Percentiles rank a stretch among this genome's conserved stretches.
Evolutionary conservation across 2,797 vertebrate genomes (phyloP).

Genomic region (Siniperca undulata): DNA sequence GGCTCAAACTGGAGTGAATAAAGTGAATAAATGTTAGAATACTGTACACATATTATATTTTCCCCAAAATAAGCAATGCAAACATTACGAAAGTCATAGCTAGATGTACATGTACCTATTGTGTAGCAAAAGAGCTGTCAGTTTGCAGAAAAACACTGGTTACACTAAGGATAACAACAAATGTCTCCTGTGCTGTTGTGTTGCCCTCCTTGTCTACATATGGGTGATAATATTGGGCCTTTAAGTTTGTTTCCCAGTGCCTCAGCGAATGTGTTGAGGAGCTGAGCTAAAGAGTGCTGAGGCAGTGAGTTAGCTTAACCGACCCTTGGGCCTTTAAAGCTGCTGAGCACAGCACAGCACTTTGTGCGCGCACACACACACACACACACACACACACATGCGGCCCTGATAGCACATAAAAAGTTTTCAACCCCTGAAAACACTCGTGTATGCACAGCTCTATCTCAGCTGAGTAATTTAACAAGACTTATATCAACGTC

Average conservation of each 20-base stretch:
- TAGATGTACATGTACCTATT: not conserved
- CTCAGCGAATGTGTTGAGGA: slow-evolving; percentile 83
- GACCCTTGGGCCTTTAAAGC: slow-evolving; percentile 84
- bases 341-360: slow-evolving; percentile 86
- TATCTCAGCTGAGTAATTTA: slow-evolving; percentile 85
- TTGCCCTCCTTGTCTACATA: slow-evolving; percentile 77
- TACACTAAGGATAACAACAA: slow-evolving; percentile 60
- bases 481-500: slow-evolving; percentile 84
- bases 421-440: slow-evolving; percentile 84
- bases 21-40: not conserved
- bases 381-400: slow-evolving; percentile 51
- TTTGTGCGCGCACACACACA: slow-evolving; percentile 54
- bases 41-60: not conserved
- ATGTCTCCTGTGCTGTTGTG: slow-evolving; percentile 73
- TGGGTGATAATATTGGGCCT: slow-evolving; percentile 80
- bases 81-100: not conserved
- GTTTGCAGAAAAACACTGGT: slow-evolving; percentile 49
- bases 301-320: slow-evolving; percentile 84
- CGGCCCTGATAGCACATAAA: slow-evolving; percentile 83
- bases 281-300: slow-evolving; percentile 81
- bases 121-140: slow-evolving; percentile 34
- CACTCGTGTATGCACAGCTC: slow-evolving; percentile 77
- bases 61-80: not conserved
- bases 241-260: slow-evolving; percentile 81
- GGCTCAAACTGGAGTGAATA: not conserved